Base-by-base conservation (phyloP, 2,888 invertebrate species). In the Sinotaia quadrata region DNA sequence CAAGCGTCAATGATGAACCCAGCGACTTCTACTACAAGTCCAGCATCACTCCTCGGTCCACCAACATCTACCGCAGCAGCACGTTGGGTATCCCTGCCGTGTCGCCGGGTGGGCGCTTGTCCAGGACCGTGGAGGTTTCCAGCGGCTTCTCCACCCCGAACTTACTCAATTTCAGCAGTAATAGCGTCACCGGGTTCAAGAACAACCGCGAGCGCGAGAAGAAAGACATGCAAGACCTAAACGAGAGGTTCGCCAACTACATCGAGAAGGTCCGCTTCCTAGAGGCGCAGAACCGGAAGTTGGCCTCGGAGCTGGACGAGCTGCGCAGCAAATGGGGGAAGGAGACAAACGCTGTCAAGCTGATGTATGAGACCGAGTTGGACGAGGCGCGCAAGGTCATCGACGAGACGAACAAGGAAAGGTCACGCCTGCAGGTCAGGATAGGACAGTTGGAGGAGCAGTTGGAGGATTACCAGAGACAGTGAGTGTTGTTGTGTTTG, bases 221-320 rank as follows among this genome's bases (percentile, higher is more conserved):
- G 87, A 89, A 89, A 78, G 90, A 90, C 75, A 85, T 90, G 86
- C 87, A 87, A 78, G 90, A 90, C 73, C 79, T 90, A 72, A 90
- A 90, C 80, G 90, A 90, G 79, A 82, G 90, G 63, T 88, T 90
- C 67, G 90, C 90, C 69, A 86, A 81, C 81, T 90, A 90, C 83
- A 90, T 90, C 73, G 90, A 90, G 84, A 89, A 89, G 81, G 85
- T 85, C 24, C 79, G 89, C 49, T 89, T 88, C 73, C 77, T 88
- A 60, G 88, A 89, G 73, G 88, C 88, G 24, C 89, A 89, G 79
- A 88, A 89, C 79, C 78, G 83, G 67, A 86, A 87, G 71, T 74
- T 89, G 58, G 87, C 83, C 41, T 78, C 79, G 21, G 88, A 88
- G 73, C 74, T 88, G 68, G 86, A 87, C 29, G 81, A 81, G 34